Conservation (phyloP, 1,140 invertebrate genomes). For the Telenomus remus region DNA sequence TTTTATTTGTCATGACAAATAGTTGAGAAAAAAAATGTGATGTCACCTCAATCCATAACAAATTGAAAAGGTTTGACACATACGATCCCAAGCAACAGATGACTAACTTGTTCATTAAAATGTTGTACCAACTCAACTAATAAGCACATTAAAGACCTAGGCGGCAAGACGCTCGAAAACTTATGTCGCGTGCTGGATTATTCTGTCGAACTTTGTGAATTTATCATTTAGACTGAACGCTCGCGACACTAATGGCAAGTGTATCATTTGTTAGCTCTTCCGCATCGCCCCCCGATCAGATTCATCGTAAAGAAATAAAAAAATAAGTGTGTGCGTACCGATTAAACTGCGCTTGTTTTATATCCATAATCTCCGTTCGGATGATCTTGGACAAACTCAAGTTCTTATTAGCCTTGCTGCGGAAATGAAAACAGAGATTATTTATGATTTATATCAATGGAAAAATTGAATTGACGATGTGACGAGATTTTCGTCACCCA, state of each 20-base stretch:
- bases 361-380: constrained; percentile 5
- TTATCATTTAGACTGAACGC: constrained; percentile 48
- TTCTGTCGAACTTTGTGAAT: constrained; percentile 69
- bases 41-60: constrained; percentile 22
- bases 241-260: constrained; percentile 26
- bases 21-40: not conserved
- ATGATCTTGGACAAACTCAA: constrained; percentile 3
- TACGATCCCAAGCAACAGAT: constrained; percentile 60
- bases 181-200: constrained; percentile 64
- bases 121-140: constrained; percentile 63
- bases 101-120: constrained; percentile 74
- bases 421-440: constrained; percentile 4
- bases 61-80: constrained; percentile 33
- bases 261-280: constrained; percentile 42
- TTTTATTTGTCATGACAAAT: not conserved
- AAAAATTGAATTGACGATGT: too few species aligned
- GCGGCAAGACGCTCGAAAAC: constrained; percentile 69
- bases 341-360: constrained; percentile 26
- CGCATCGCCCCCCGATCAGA: constrained; percentile 8
- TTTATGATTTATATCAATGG: not conserved
- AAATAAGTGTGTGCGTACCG: not conserved
- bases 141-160: constrained; percentile 69
- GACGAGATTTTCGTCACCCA: too few species aligned
- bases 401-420: constrained; percentile 3
- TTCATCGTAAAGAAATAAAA: constrained; percentile 27